These are phyloP conservation scores for Volucella bombylans DNA, from an alignment of 2,888 invertebrate species.

Conservation along the genomic window DNA sequence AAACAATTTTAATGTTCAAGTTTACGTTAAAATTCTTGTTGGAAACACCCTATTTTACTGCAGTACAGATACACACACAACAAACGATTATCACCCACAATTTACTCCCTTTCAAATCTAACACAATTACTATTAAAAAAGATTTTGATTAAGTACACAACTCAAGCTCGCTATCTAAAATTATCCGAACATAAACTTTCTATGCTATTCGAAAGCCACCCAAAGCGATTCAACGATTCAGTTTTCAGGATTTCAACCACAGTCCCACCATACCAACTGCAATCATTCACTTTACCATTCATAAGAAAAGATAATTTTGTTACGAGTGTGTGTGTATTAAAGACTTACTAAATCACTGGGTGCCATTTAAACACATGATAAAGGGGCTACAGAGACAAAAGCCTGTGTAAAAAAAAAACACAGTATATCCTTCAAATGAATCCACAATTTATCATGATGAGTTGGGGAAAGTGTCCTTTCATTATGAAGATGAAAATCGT, in stretches of 20 bases:
- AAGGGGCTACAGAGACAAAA: conserved; percentile 58
- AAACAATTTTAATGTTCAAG: too few species aligned
- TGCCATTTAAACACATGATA: conserved; percentile 63
- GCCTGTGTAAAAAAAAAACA: conserved; percentile 20
- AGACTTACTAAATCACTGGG: conserved; percentile 62
- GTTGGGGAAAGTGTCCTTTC: conserved; percentile 50
- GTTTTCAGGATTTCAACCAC: not conserved
- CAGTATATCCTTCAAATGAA: conserved; percentile 52
- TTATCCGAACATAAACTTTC: conserved; percentile 10
- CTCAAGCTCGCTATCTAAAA: not conserved
- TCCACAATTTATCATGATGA: conserved; percentile 66
- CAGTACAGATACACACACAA: too few species aligned
- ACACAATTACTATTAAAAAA: conserved; percentile 5
- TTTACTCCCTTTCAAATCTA: not conserved
- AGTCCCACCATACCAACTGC: conserved; percentile 30
- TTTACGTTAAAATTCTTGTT: too few species aligned
- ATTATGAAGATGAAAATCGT: conserved; percentile 50
- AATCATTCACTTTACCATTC: conserved; percentile 49
- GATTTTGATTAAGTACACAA: conserved; percentile 18
- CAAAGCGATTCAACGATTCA: not conserved
- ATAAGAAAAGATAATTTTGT: conserved; percentile 48
- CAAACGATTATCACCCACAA: too few species aligned
- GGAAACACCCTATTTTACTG: too few species aligned
- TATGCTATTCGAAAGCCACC: conserved; percentile 10
- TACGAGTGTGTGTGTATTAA: conserved; percentile 23